phyloP scores from a whole-genome alignment of 2,888 invertebrate genomes.

The Melieria omissa region DNA sequence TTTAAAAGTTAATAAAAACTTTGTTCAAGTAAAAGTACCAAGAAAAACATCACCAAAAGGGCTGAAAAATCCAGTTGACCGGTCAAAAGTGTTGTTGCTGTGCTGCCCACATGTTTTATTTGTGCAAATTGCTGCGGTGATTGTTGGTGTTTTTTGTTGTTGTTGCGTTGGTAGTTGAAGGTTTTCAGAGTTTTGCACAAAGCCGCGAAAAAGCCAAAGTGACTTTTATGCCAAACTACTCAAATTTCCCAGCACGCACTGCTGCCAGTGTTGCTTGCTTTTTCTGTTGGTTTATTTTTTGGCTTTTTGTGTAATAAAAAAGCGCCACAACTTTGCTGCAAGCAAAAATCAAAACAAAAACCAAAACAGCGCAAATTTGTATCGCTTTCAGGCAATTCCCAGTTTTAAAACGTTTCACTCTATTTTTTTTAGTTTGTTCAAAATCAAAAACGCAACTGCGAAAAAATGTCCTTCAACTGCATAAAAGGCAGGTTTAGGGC shows the following conservation, averaged over 20 bases:
- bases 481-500: too few relatives aligned
- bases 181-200: too few relatives aligned
- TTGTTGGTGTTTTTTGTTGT: too few relatives aligned
- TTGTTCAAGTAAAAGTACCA: background rate
- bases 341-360: too few relatives aligned
- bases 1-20: background rate
- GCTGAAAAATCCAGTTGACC: constrained; percentile 30
- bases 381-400: too few relatives aligned
- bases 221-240: constrained; percentile 11
- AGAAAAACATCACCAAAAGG: constrained; percentile 11
- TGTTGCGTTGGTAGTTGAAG: too few relatives aligned
- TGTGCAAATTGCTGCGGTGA: too few relatives aligned
- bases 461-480: too few relatives aligned
- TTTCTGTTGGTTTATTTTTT: background rate
- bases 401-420: too few relatives aligned
- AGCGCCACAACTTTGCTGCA: background rate
- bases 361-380: too few relatives aligned
- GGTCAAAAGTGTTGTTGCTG: constrained; percentile 7
- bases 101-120: background rate
- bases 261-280: constrained; percentile 5
- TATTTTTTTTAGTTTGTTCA: too few relatives aligned
- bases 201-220: constrained; percentile 19
- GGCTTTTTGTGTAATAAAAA: background rate
- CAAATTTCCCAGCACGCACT: constrained; percentile 10
- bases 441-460: too few relatives aligned